Evolutionary conservation across 2,888 invertebrate species (phyloP).

Genomic region (Lomographa bimaculata): DNA sequence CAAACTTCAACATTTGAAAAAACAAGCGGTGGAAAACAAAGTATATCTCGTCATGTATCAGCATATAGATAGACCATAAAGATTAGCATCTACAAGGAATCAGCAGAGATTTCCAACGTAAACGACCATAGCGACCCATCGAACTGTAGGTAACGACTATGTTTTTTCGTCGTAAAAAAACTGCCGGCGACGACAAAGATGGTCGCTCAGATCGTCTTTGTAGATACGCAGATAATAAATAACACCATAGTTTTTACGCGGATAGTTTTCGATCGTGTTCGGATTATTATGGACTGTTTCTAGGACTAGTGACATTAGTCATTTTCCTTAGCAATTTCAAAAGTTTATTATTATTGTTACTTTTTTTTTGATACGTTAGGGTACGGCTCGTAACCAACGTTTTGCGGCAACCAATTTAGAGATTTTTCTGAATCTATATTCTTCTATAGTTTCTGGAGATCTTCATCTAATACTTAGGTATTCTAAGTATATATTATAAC

Average conservation of each 20-base stretch:
- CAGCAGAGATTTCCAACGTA: constrained; percentile 59
- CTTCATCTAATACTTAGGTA: too few species aligned
- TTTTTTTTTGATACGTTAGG: too few species aligned
- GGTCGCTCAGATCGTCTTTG: constrained; percentile 56
- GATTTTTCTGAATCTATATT: too few species aligned
- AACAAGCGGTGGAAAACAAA: constrained; percentile 31
- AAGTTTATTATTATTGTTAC: too few species aligned
- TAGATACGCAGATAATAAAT: constrained; percentile 74
- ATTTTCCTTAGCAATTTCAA: too few species aligned
- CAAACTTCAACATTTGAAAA: not conserved
- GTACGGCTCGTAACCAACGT: too few species aligned
- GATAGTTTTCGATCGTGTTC: constrained; percentile 22
- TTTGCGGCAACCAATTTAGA: too few species aligned
- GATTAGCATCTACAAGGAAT: constrained; percentile 72
- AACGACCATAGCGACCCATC: constrained; percentile 57
- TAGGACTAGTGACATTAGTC: constrained; percentile 7
- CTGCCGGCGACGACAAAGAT: constrained; percentile 70
- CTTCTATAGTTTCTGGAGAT: too few species aligned
- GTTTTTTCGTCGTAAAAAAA: constrained; percentile 67
- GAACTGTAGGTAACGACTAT: constrained; percentile 56
- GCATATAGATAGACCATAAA: constrained; percentile 61
- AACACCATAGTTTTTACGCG: constrained; percentile 63
- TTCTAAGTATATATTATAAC: too few species aligned
- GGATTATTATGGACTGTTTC: constrained; percentile 10
- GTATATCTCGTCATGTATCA: constrained; percentile 18